A percentile compares a stretch with the other conserved stretches of the same genome.
Evolutionary conservation across 2,113 vertebrate species (phyloP).

Genomic region (Daphoenositta chrysoptera): DNA sequence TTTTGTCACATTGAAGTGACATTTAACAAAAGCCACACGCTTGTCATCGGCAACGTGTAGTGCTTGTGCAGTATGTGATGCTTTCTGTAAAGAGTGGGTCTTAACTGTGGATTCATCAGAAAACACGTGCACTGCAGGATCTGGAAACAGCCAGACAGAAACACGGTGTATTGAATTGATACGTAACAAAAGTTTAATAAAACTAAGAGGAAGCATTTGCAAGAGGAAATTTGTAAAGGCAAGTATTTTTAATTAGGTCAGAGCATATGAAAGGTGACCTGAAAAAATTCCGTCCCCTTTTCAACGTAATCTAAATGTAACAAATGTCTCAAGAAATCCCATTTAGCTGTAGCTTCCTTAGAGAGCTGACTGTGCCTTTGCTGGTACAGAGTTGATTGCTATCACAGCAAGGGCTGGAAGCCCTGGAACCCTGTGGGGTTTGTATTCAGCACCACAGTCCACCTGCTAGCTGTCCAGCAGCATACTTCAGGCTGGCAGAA

Average conservation of each 20-base stretch:
- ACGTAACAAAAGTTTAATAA: not conserved
- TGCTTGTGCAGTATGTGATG: not conserved
- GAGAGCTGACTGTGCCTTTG: not conserved
- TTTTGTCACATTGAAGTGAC: not conserved
- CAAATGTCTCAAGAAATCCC: not conserved
- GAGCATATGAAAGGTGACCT: not conserved
- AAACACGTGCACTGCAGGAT: not conserved
- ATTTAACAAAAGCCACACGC: not conserved
- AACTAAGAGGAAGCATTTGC: not conserved
- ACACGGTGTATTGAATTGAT: accelerated
- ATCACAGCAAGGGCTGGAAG: not conserved
- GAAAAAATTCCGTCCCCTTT: not conserved
- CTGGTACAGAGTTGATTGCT: not conserved
- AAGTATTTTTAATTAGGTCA: not conserved
- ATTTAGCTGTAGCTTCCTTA: not conserved
- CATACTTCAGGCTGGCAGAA: not conserved
- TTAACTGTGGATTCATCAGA: not conserved
- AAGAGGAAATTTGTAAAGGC: not conserved
- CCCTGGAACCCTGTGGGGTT: not conserved
- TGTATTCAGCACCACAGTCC: not conserved
- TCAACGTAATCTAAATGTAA: not conserved
- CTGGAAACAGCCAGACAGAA: not conserved
- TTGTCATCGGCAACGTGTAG: not conserved
- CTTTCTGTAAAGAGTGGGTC: not conserved
- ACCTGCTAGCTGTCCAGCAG: not conserved